Percentiles rank a stretch among this genome's conserved stretches.
Conservation (phyloP, 2,888 invertebrate species). For the Oscheius sp. region DNA sequence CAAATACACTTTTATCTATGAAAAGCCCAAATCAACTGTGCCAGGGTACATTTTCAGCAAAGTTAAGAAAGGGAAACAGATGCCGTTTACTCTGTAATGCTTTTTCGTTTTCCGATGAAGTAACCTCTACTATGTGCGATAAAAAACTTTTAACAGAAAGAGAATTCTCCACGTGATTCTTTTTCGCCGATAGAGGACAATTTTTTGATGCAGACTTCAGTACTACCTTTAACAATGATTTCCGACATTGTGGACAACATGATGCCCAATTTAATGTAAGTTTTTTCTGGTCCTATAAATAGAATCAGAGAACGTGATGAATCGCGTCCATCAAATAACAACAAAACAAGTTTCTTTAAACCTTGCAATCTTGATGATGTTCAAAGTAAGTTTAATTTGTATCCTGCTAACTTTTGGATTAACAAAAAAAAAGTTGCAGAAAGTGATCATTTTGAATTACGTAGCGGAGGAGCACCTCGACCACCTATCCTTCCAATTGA, state of each 20-base stretch:
- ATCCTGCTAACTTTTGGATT: neutral
- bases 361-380: neutral
- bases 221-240: no score
- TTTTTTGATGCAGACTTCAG: no score
- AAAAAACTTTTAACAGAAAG: slow-evolving; percentile 12
- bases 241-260: no score
- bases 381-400: neutral
- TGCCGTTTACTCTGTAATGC: slow-evolving; percentile 42
- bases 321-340: no score
- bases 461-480: slow-evolving; percentile 28
- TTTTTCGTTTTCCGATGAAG: neutral
- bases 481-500: slow-evolving; percentile 22
- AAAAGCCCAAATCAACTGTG: slow-evolving; percentile 36
- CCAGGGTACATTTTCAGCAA: slow-evolving; percentile 41
- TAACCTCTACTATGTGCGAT: no score
- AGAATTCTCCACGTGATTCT: slow-evolving; percentile 5
- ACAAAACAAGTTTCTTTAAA: neutral
- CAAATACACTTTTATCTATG: slow-evolving; percentile 26
- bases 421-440: no score
- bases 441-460: no score
- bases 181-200: no score
- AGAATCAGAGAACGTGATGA: no score
- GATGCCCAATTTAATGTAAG: no score
- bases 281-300: no score
- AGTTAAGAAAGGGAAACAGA: slow-evolving; percentile 50